Percentiles rank a stretch among this genome's conserved stretches.
Evolutionary conservation across 2,888 invertebrate species (phyloP).

Genomic region (Heterodera filipjevi): DNA sequence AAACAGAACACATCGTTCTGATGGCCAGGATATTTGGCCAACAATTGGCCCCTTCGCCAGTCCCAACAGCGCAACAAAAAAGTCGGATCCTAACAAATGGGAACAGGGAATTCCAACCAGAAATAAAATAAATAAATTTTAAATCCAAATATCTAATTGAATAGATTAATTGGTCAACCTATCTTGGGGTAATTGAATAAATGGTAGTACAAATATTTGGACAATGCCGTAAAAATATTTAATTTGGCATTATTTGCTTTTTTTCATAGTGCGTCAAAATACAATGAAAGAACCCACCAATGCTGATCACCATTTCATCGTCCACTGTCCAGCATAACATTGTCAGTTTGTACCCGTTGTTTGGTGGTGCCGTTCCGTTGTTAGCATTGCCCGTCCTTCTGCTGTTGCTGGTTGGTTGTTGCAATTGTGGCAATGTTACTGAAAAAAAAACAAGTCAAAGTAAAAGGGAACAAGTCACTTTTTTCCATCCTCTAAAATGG

Average conservation of each 20-base stretch:
- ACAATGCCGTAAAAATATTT: too few species aligned
- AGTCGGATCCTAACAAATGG: constrained; percentile 74
- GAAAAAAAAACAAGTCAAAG: not conserved
- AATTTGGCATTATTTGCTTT: too few species aligned
- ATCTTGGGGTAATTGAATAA: not conserved
- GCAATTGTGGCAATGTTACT: not conserved
- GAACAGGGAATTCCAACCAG: too few species aligned
- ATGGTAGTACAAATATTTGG: not conserved
- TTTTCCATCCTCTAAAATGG: too few species aligned
- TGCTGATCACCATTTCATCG: constrained; percentile 75
- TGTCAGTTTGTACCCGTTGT: constrained; percentile 72
- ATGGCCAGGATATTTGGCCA: constrained; percentile 73
- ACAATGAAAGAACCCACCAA: not conserved
- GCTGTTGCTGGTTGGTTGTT: not conserved
- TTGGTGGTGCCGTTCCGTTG: constrained; percentile 21
- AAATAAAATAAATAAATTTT: too few species aligned
- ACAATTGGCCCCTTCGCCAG: constrained; percentile 66
- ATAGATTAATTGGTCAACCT: too few species aligned
- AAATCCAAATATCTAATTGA: too few species aligned
- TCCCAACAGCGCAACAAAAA: constrained; percentile 78
- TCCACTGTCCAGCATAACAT: constrained; percentile 95
- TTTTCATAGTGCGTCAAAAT: not conserved
- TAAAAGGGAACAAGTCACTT: not conserved
- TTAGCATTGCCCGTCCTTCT: constrained; percentile 58
- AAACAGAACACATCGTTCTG: constrained; percentile 90